Conservation (phyloP, 2,797 vertebrate genomes). For the Hirundo rustica region DNA sequence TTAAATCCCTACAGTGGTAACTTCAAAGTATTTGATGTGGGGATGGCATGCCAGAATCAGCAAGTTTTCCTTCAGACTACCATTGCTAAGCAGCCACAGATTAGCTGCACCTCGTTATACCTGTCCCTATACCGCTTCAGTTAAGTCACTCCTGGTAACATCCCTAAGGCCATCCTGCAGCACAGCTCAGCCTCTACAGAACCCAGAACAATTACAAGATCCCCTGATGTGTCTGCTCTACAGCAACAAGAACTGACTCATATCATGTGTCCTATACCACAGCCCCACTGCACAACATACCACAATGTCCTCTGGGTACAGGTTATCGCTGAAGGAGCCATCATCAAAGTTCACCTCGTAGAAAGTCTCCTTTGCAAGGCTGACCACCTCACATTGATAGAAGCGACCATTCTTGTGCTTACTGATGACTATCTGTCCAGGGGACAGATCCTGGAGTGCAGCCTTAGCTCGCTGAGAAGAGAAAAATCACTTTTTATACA, state of each 20-base stretch:
- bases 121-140: neutral
- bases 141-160: neutral
- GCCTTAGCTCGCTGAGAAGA: conserved; percentile 83
- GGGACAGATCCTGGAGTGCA: conserved; percentile 82
- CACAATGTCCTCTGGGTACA: conserved; percentile 97
- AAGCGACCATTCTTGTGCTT: conserved; percentile 96
- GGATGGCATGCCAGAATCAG: neutral
- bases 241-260: neutral
- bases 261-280: neutral
- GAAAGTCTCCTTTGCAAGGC: conserved; percentile 92
- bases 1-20: neutral
- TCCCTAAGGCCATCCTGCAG: neutral
- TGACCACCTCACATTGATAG: conserved; percentile 93
- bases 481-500: neutral
- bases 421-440: conserved; percentile 92
- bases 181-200: neutral
- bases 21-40: neutral
- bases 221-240: neutral
- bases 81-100: neutral
- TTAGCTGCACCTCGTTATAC: neutral
- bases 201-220: neutral
- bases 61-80: neutral
- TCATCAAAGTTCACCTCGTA: conserved; percentile 97
- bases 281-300: conserved; percentile 67
- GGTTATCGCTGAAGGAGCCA: conserved; percentile 98